A percentile compares a stretch with the other conserved stretches of the same genome.
These are phyloP conservation scores for Hermatobates lingyangjiaoensis DNA, from an alignment of 1,140 invertebrate genomes.

Conservation along the genomic window DNA sequence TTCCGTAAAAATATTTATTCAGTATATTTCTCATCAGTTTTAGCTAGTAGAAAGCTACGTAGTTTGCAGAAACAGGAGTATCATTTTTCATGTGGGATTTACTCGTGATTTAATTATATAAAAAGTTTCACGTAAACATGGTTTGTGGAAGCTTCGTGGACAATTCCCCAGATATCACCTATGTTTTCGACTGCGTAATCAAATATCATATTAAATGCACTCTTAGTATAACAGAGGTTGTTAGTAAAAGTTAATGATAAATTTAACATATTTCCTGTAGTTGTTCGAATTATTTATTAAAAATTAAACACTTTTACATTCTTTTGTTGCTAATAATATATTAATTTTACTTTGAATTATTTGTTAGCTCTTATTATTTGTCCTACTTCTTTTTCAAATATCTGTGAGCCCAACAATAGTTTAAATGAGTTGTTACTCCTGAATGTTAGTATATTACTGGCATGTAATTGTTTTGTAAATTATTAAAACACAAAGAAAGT, in stretches of 20 bases:
- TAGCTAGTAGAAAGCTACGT: not conserved
- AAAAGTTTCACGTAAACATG: not conserved
- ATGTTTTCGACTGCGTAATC: not conserved
- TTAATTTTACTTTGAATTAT: not conserved
- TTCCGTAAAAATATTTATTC: not conserved
- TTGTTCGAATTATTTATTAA: not conserved
- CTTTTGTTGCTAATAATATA: not conserved
- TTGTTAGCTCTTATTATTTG: no score
- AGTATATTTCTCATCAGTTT: not conserved
- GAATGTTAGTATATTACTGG: no score
- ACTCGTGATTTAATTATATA: not conserved
- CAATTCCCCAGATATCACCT: not conserved
- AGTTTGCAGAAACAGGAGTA: no score
- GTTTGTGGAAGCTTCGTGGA: not conserved
- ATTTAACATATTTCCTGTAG: not conserved
- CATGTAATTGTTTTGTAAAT: no score
- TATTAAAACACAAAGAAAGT: no score
- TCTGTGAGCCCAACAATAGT: no score
- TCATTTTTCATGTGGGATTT: not conserved
- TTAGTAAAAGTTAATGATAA: not conserved
- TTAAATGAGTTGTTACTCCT: no score
- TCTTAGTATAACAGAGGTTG: not conserved
- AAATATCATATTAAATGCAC: not conserved
- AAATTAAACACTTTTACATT: not conserved
- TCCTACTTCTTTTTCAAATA: no score